Evolutionary conservation across 1,140 invertebrate species (phyloP).

Genomic region (Dufourea novaeangliae): DNA sequence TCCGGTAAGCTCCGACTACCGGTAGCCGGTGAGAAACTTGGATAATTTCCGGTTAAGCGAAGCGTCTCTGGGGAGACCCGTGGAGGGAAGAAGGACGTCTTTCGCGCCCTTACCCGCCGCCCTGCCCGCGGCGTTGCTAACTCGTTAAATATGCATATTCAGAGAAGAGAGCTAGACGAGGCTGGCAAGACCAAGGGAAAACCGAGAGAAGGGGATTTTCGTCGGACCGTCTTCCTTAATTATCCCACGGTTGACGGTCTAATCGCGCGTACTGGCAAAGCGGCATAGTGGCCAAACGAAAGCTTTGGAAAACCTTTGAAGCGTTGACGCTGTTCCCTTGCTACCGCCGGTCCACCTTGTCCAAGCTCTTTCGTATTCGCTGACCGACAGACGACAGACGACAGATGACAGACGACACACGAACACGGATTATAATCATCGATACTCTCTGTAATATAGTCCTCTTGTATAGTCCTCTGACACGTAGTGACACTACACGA

Average conservation of each 20-base stretch:
- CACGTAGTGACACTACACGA: too few relatives aligned
- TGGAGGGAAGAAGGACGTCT: conserved; percentile 50
- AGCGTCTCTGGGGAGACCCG: conserved; percentile 34
- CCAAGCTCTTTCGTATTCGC: too few relatives aligned
- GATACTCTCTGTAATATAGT: too few relatives aligned
- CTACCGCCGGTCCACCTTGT: conserved; percentile 29
- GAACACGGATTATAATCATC: too few relatives aligned
- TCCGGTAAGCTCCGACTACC: conserved; percentile 11
- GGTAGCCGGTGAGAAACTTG: conserved; percentile 63
- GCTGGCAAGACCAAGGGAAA: conserved; percentile 57
- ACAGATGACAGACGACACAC: not conserved
- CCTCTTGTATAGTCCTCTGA: too few relatives aligned
- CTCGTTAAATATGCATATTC: conserved; percentile 78
- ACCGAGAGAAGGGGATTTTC: conserved; percentile 60
- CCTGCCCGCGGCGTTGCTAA: conserved; percentile 64
- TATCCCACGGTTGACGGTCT: conserved; percentile 75
- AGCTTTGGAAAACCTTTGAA: conserved; percentile 74
- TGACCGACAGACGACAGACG: not conserved
- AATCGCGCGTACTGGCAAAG: conserved; percentile 72
- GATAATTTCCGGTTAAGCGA: conserved; percentile 70
- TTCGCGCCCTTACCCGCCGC: conserved; percentile 50
- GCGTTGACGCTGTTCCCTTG: conserved; percentile 59
- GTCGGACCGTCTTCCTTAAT: conserved; percentile 77
- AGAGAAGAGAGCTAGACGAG: conserved; percentile 60
- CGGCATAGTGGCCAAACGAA: conserved; percentile 67